phyloP scores from a whole-genome alignment of 1,140 invertebrate genomes.

The Laupala kohalensis region DNA sequence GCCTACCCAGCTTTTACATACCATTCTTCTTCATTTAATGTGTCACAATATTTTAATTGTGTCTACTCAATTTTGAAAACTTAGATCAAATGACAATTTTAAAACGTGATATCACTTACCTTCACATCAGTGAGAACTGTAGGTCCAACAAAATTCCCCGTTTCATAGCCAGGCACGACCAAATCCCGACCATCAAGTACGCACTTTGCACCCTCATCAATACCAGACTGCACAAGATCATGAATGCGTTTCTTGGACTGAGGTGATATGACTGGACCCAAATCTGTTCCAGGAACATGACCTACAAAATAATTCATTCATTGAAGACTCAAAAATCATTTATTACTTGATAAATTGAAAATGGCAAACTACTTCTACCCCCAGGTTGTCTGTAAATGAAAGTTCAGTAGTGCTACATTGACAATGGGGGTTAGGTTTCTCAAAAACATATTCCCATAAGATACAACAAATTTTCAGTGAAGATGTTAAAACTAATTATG shows the following conservation, averaged over 20 bases:
- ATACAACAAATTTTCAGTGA: neutral
- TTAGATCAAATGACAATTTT: too few species aligned
- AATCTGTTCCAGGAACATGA: conserved; percentile 15
- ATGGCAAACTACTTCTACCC: too few species aligned
- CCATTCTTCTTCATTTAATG: too few species aligned
- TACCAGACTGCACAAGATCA: conserved; percentile 72
- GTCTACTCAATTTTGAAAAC: too few species aligned
- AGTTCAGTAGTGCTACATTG: too few species aligned
- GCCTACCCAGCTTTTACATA: too few species aligned
- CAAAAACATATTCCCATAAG: too few species aligned
- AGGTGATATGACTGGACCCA: conserved; percentile 94
- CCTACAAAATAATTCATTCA: neutral
- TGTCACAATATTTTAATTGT: too few species aligned
- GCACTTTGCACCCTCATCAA: conserved; percentile 80
- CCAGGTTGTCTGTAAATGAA: too few species aligned
- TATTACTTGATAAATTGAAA: too few species aligned
- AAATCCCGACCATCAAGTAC: conserved; percentile 79
- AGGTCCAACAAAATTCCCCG: conserved; percentile 97
- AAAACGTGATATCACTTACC: too few species aligned
- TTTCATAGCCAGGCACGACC: conserved; percentile 75
- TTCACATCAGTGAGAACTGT: conserved; percentile 86
- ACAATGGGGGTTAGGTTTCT: neutral
- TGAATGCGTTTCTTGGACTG: conserved; percentile 78
- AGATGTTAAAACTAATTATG: neutral
- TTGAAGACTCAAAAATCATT: neutral